These are phyloP conservation scores for Parascotia fuliginaria DNA, from an alignment of 2,888 invertebrate genomes.

Conservation along the genomic window DNA sequence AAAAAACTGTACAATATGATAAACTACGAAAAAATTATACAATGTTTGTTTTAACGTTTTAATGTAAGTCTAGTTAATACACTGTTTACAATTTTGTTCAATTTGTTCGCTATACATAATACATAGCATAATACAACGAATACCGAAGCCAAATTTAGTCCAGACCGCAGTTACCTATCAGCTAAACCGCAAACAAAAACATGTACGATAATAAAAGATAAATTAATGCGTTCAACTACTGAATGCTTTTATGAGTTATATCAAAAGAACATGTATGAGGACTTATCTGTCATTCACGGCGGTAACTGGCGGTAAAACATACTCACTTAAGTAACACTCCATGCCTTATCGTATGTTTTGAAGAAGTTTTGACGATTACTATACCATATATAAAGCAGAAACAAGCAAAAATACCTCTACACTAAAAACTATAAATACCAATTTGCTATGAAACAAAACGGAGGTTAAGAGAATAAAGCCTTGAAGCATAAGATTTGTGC, in stretches of 20 bases:
- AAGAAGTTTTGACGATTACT: constrained; percentile 9
- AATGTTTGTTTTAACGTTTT: too few species aligned
- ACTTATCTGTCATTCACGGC: constrained; percentile 34
- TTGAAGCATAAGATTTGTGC: constrained; percentile 11
- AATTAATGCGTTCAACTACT: constrained; percentile 10
- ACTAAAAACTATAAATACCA: neutral
- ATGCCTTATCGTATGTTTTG: constrained; percentile 21
- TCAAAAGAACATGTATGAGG: constrained; percentile 28
- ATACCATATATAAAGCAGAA: neutral
- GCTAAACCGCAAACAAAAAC: constrained; percentile 18
- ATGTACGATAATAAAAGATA: constrained; percentile 21
- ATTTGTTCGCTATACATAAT: too few species aligned
- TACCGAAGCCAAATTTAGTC: neutral
- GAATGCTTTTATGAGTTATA: constrained; percentile 17
- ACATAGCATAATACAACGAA: neutral
- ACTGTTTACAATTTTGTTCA: too few species aligned
- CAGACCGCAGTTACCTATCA: neutral
- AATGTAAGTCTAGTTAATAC: too few species aligned
- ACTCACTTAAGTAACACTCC: constrained; percentile 29
- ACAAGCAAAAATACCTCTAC: neutral
- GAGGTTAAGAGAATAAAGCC: constrained; percentile 22
- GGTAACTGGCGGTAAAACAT: constrained; percentile 22
- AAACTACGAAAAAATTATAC: too few species aligned
- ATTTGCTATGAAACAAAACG: neutral
- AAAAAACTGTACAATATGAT: too few species aligned